A percentile compares a stretch with the other conserved stretches of the same genome.
These are phyloP conservation scores for Apamea epomidion DNA, from an alignment of 2,888 invertebrate genomes.

Conservation along the genomic window DNA sequence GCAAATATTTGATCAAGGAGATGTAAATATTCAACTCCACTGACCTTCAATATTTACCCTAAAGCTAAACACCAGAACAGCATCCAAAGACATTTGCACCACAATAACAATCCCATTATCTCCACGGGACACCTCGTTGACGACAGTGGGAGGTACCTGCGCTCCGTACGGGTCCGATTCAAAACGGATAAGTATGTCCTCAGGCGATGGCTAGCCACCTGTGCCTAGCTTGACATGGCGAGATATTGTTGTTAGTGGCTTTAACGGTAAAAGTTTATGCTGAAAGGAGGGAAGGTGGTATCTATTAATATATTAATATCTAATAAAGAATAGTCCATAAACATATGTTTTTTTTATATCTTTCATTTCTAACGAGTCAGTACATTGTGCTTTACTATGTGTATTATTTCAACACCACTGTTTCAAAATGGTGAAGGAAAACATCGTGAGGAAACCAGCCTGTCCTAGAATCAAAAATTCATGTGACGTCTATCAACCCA, in stretches of 20 bases:
- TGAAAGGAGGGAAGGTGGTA: neutral
- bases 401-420: no score
- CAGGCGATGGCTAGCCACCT: conserved; percentile 46
- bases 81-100: conserved; percentile 16
- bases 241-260: conserved; percentile 34
- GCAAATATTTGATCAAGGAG: neutral
- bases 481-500: no score
- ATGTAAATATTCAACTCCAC: neutral
- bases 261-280: conserved; percentile 10
- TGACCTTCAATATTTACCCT: neutral
- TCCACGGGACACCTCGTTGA: conserved; percentile 15
- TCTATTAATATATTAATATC: neutral
- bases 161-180: conserved; percentile 32
- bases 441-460: no score
- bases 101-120: conserved; percentile 28
- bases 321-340: neutral
- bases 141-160: conserved; percentile 42
- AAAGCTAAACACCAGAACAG: neutral
- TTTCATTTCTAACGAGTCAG: neutral
- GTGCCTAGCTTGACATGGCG: conserved; percentile 25
- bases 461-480: no score
- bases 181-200: conserved; percentile 46
- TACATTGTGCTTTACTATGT: no score
- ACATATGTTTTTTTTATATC: neutral
- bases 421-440: no score